Evolutionary conservation across 2,113 vertebrate genomes (phyloP), one percentile per base, ranked within the genome.

Genomic region (Maccullochella peelii): DNA sequence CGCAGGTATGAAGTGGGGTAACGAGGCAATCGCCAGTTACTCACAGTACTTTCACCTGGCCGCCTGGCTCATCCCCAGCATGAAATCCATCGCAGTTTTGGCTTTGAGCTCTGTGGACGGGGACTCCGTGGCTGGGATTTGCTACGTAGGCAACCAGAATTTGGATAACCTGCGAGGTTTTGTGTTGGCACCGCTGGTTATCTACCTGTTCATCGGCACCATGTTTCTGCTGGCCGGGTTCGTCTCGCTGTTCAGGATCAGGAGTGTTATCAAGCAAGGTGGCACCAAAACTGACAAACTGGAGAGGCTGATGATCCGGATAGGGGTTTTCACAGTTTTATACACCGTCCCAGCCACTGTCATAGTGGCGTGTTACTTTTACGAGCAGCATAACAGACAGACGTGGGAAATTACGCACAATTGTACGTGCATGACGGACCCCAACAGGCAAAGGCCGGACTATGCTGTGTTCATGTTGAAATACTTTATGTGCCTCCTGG

Each of bases 381-480:
- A 99, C 5, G 98, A 99, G 92, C 97, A 98, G 93, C 97, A 98
- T 92, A 96, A 98, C 94, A 94, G 97, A 44, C 96, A 96, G 6
- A 95, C 95, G 83, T 99, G 98, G 98, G 98, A 99, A 82, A 94
- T 96, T 89, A 96, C 96, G 0, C 97, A 97, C 94, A 98, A 96
- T 89, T 99, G 98, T 71, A 95, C 96, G n/a, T 99, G 97, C 80
- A 74, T 94, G 83, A 89, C 96, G 47, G 92, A 91, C 67, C 73
- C 84, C 25, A 78, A 7, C 81, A 47, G 84, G 59, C 87, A 73
- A 54, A 83, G 1, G 94, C 98, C 98, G 0, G 97, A 97, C 92
- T 99, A 98, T 0, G 97, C 97, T 0, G 97, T 99, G 82, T 99
- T 99, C 91, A 99, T 99, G 98, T 95, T 99, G 36, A 99, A 98